A percentile compares a stretch with the other conserved stretches of the same genome.
These are phyloP conservation scores for Exocentrus adspersus DNA, from an alignment of 2,888 invertebrate genomes.

Conservation along the genomic window DNA sequence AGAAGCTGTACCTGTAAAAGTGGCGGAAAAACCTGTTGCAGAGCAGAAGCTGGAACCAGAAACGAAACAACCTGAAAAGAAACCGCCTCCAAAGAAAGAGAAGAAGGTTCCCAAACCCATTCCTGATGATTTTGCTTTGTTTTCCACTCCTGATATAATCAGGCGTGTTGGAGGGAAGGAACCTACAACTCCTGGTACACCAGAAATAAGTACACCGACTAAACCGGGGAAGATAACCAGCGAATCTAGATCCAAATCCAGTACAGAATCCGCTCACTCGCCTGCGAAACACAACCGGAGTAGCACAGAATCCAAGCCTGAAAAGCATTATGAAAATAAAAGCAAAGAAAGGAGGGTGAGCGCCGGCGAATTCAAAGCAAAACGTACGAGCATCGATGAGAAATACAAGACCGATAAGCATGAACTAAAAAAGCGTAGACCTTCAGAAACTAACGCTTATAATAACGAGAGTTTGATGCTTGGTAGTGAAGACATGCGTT, in stretches of 20 bases:
- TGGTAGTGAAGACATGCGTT: slow-evolving; percentile 56
- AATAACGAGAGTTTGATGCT: slow-evolving; percentile 26
- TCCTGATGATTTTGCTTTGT: slow-evolving; percentile 75
- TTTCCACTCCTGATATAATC: slow-evolving; percentile 83
- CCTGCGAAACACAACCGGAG: slow-evolving; percentile 48
- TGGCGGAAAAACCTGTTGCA: slow-evolving; percentile 62
- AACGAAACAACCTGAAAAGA: slow-evolving; percentile 49
- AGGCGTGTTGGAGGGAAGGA: slow-evolving; percentile 68
- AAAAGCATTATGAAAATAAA: slow-evolving; percentile 28
- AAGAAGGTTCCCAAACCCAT: slow-evolving; percentile 66
- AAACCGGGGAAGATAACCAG: slow-evolving; percentile 59
- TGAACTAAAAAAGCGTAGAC: slow-evolving; percentile 19
- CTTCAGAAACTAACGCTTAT: slow-evolving; percentile 16
- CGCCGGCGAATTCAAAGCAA: slow-evolving; percentile 44
- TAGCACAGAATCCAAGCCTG: slow-evolving; percentile 53
- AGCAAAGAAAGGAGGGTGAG: slow-evolving; percentile 35
- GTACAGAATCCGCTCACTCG: slow-evolving; percentile 42
- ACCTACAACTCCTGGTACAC: slow-evolving; percentile 50
- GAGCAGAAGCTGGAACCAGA: slow-evolving; percentile 56
- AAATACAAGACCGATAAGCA: slow-evolving; percentile 22
- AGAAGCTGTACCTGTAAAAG: slow-evolving; percentile 55
- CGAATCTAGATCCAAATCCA: slow-evolving; percentile 55
- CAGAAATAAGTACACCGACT: slow-evolving; percentile 41
- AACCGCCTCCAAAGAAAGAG: slow-evolving; percentile 57
- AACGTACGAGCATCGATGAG: slow-evolving; percentile 47